phyloP scores from a whole-genome alignment of 1,140 invertebrate genomes.

The Drosophila pruinosa region DNA sequence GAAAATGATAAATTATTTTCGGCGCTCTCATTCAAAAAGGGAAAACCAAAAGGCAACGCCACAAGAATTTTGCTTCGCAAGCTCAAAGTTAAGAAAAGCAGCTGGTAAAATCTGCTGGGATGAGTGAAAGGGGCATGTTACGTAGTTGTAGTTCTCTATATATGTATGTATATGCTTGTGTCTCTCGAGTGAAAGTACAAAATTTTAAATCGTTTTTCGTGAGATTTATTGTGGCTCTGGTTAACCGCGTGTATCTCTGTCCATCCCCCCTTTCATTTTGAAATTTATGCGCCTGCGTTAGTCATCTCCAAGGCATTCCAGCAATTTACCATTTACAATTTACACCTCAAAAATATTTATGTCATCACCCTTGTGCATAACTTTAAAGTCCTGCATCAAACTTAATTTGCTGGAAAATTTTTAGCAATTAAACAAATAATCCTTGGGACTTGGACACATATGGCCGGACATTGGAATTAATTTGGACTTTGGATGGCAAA shows the following conservation, averaged over 20 bases:
- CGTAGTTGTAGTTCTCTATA: neutral
- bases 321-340: slow-evolving; percentile 62
- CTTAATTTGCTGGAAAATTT: slow-evolving; percentile 83
- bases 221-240: slow-evolving; percentile 78
- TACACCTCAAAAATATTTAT: slow-evolving; percentile 58
- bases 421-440: slow-evolving; percentile 69
- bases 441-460: slow-evolving; percentile 11
- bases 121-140: neutral
- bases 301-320: slow-evolving; percentile 66
- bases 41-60: slow-evolving; percentile 57
- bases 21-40: slow-evolving; percentile 24
- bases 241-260: slow-evolving; percentile 50
- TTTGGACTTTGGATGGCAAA: slow-evolving; percentile 37
- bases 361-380: slow-evolving; percentile 7
- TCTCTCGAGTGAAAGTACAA: slow-evolving; percentile 43
- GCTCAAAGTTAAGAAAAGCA: slow-evolving; percentile 66
- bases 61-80: slow-evolving; percentile 73
- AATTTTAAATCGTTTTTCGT: slow-evolving; percentile 75
- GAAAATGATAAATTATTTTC: slow-evolving; percentile 79
- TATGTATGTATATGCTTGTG: slow-evolving; percentile 8
- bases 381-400: slow-evolving; percentile 45
- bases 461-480: slow-evolving; percentile 69
- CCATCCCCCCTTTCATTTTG: too few species aligned
- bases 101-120: slow-evolving; percentile 2
- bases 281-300: slow-evolving; percentile 74